Evolutionary conservation across 2,113 vertebrate genomes (phyloP), one percentile per base, ranked within the genome.

Genomic region (Mesembrinibis cayennensis): DNA sequence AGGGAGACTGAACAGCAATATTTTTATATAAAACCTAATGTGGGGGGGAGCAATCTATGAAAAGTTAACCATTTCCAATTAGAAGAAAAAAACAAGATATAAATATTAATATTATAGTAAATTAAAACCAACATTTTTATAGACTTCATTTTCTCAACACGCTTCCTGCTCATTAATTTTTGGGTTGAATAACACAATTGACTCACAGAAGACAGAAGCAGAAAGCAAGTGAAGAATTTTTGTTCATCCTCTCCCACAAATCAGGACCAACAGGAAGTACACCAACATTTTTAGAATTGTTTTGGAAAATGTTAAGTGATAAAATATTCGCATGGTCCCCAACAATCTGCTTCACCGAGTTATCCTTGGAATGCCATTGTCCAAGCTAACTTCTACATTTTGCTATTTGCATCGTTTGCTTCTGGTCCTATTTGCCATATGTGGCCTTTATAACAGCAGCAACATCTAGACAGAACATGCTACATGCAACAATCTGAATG

Each of bases 301-400:
- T 73, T 65, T 29, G 21, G 30, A 88, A 88, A 90, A 61, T 1
- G 2, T 50, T 34, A 77, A 53, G 62, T 40, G 4, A 79, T 40
- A 26, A 79, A 88, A 59, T 49, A 77, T 59, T 20, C 0, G 0
- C 17, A 13, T 2, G 10, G 15, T 78, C 13, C n/a, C 10, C 38
- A 76, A 26, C 9, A 82, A 73, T 49, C 34, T 40, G n/a, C 36
- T 86, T 65, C 40, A 65, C 44, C 1, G 2, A 76, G 23, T 67
- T 44, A 67, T n/a, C 42, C 38, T 45, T 72, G 61, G 14, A 90
- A 72, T 3, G 2, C 10, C 16, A 9, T 5, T 27, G 12, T 61
- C 77, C 66, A 67, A 50, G 45, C 4, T 69, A 73, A 65, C 17
- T 67, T 63, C 14, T 11, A 8, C 10, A 40, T 92, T 62, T 47